phyloP scores from a whole-genome alignment of 2,113 vertebrate genomes.

The Chinchilla lanigera region DNA sequence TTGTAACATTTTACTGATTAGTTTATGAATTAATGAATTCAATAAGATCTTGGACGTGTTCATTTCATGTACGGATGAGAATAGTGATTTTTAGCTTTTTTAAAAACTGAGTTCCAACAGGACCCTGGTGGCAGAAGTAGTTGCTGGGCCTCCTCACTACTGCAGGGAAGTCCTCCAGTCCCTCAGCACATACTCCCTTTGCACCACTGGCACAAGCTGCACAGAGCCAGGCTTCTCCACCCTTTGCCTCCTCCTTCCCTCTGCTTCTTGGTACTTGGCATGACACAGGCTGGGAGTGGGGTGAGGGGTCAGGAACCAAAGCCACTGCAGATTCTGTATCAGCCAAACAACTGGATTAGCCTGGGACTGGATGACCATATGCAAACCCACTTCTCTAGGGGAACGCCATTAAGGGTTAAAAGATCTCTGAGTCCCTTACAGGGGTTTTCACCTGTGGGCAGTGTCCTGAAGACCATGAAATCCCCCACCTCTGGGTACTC shows the following conservation, averaged over 20 bases:
- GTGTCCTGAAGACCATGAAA: neutral
- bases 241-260: too few relatives aligned
- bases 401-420: neutral
- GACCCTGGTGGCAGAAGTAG: neutral
- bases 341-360: neutral
- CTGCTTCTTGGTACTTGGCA: neutral
- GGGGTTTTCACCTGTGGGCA: neutral
- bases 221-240: neutral
- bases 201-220: neutral
- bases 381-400: neutral
- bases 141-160: neutral
- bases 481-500: neutral
- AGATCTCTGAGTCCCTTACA: neutral
- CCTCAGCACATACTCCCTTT: too few relatives aligned
- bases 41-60: neutral
- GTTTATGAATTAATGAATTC: neutral
- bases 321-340: neutral
- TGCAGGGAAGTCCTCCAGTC: too few relatives aligned
- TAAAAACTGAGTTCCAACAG: neutral
- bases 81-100: neutral
- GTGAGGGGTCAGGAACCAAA: neutral
- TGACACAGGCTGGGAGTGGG: neutral
- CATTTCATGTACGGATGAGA: neutral
- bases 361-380: neutral
- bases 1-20: neutral